Evolutionary conservation across 2,113 vertebrate genomes (phyloP).

Genomic region (Capra hircus): DNA sequence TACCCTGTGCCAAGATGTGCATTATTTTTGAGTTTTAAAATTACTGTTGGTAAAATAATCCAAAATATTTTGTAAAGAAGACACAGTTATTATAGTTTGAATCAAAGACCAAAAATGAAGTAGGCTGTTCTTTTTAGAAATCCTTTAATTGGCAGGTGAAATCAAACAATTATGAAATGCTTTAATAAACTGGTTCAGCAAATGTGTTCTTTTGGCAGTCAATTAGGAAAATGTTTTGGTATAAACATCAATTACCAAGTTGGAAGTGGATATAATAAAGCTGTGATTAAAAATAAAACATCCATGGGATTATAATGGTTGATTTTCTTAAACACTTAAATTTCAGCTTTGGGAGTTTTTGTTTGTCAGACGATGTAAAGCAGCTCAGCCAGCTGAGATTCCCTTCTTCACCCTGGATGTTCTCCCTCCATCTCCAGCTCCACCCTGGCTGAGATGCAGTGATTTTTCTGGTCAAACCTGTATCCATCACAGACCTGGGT

Average conservation of each 20-base stretch:
- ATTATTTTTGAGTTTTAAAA: background rate
- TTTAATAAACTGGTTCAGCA: constrained; percentile 33
- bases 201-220: constrained; percentile 21
- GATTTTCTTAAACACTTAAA: background rate
- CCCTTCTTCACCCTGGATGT: constrained; percentile 73
- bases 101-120: background rate
- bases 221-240: background rate
- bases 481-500: constrained; percentile 86
- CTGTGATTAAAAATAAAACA: background rate
- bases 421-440: constrained; percentile 88
- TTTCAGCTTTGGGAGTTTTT: background rate
- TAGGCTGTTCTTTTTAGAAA: background rate
- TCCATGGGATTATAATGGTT: background rate
- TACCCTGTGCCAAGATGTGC: background rate
- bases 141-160: background rate
- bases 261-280: background rate
- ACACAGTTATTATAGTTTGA: background rate
- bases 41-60: background rate
- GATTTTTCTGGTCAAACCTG: constrained; percentile 86
- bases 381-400: fast-evolving
- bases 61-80: background rate
- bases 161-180: background rate
- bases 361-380: fast-evolving
- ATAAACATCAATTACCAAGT: constrained; percentile 27
- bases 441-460: constrained; percentile 87